Evolutionary conservation across 2,797 vertebrate species (phyloP).

Genomic region (Leuciscus waleckii): DNA sequence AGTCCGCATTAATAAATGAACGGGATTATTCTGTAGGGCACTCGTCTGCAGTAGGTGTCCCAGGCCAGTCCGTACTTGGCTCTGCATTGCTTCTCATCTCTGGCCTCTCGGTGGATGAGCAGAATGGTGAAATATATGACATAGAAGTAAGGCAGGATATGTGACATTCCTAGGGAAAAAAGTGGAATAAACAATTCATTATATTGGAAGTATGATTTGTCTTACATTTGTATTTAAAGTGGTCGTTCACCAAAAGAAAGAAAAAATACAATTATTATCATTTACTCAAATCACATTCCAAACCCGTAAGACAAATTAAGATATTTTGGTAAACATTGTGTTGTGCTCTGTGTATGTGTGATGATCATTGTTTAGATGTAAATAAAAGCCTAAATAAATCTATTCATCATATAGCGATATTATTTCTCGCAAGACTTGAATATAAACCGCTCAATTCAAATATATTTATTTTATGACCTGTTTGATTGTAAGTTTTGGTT

Average conservation of each 20-base stretch:
- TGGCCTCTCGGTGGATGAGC: conserved; percentile 86
- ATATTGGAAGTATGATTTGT: neutral
- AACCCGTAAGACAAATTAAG: neutral
- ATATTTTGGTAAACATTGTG: neutral
- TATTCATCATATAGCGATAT: neutral
- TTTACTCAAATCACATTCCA: neutral
- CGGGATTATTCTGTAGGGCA: conserved; percentile 90
- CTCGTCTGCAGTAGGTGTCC: conserved; percentile 85
- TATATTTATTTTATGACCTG: neutral
- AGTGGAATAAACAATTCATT: neutral
- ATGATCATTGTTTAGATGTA: neutral
- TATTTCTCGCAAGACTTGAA: neutral
- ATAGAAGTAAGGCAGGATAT: conserved; percentile 91
- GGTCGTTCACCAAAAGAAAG: neutral
- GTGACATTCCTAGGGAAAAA: conserved; percentile 77
- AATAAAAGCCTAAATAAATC: neutral
- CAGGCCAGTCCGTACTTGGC: conserved; percentile 88
- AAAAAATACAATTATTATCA: neutral
- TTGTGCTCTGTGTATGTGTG: neutral
- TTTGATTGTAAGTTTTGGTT: neutral
- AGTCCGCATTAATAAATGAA: conserved; percentile 83
- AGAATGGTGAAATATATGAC: conserved; percentile 84
- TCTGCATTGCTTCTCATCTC: conserved; percentile 87
- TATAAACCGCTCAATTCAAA: neutral
- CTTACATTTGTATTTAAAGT: neutral